A percentile compares a stretch with the other conserved stretches of the same genome.
Conservation (phyloP, 2,888 invertebrate genomes). For the Autographa gamma region DNA sequence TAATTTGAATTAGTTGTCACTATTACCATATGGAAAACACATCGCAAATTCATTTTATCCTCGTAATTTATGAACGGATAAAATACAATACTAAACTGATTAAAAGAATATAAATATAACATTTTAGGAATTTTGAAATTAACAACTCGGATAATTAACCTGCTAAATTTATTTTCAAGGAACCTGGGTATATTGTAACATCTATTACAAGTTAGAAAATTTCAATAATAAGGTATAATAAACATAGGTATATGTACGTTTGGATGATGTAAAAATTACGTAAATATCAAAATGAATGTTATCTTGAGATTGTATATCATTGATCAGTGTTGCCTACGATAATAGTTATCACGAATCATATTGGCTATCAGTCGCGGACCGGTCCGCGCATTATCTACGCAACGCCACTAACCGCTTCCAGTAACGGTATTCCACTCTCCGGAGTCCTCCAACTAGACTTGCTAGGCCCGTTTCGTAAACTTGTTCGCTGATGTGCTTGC, state of each 20-base stretch:
- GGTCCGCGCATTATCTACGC: constrained; percentile 80
- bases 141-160: background rate
- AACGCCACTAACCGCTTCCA: constrained; percentile 75
- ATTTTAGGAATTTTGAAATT: background rate
- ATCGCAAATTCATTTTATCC: background rate
- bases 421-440: constrained; percentile 80
- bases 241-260: background rate
- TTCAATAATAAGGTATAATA: background rate
- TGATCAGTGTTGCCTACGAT: constrained; percentile 63
- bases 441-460: constrained; percentile 74
- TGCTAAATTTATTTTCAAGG: background rate
- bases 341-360: constrained; percentile 69
- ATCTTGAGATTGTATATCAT: constrained; percentile 59
- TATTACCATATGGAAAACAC: constrained; percentile 16
- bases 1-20: constrained; percentile 18
- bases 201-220: background rate
- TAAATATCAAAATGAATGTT: constrained; percentile 29
- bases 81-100: background rate
- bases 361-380: constrained; percentile 74
- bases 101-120: background rate
- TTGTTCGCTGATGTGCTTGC: constrained; percentile 73
- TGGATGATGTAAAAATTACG: constrained; percentile 18
- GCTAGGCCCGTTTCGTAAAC: constrained; percentile 77
- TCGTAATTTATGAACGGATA: background rate
- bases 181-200: background rate